Percentiles rank a stretch among this genome's conserved stretches.
phyloP scores from a whole-genome alignment of 1,140 invertebrate genomes.

The Amyelois transitella region DNA sequence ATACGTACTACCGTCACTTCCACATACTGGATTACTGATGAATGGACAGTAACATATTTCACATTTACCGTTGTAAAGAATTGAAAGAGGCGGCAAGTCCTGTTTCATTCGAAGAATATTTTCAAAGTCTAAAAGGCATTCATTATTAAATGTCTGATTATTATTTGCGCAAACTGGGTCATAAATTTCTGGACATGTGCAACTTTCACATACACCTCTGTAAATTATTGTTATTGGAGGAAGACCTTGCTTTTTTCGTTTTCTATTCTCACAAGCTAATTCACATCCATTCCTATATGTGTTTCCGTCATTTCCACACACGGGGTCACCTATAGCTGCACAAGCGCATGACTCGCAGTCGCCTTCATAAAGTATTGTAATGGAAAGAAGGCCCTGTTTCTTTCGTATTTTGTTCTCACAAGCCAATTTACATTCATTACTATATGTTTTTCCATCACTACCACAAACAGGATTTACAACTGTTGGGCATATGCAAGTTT shows the following conservation, averaged over 20 bases:
- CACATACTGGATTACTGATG: too few species aligned
- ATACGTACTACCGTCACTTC: too few species aligned
- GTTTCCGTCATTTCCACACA: slow-evolving; percentile 66
- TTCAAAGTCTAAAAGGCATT: too few species aligned
- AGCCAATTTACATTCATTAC: slow-evolving; percentile 8
- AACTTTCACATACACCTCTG: too few species aligned
- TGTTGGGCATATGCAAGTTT: slow-evolving; percentile 10
- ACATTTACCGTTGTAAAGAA: too few species aligned
- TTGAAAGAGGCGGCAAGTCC: too few species aligned
- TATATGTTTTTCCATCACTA: slow-evolving; percentile 17
- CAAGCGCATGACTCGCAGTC: slow-evolving; percentile 11
- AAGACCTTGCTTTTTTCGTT: slow-evolving; percentile 2
- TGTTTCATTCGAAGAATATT: too few species aligned
- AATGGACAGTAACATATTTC: too few species aligned
- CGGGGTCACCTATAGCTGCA: slow-evolving; percentile 17
- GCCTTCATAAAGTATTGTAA: slow-evolving; percentile 9
- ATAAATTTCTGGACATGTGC: too few species aligned
- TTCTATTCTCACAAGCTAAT: slow-evolving; percentile 11
- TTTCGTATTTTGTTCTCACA: slow-evolving; percentile 8
- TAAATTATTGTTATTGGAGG: neutral
- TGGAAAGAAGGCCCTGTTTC: slow-evolving; percentile 2
- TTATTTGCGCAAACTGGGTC: too few species aligned
- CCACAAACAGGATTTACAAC: slow-evolving; percentile 15
- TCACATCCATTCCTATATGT: slow-evolving; percentile 11
- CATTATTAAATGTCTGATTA: too few species aligned